Evolutionary conservation across 2,888 invertebrate genomes (phyloP), one percentile per base, ranked within the genome.

Genomic region (Archips crataeganus): DNA sequence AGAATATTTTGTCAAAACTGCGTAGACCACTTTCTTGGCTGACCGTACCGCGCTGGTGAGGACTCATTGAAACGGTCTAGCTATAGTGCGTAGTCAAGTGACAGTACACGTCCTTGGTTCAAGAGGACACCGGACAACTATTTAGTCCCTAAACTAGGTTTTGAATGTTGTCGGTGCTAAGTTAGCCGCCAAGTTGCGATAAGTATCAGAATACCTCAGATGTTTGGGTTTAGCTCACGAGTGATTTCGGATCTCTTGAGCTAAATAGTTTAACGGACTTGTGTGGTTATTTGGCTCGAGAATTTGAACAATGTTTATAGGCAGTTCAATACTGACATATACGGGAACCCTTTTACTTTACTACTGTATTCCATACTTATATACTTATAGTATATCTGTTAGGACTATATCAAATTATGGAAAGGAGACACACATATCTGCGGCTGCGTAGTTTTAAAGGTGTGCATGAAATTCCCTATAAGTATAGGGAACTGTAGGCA

Each of bases 101-200:
- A 85, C 81, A 83, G 80, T 78, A 75, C 78, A 54, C 71, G 78
- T 81, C 86, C 82, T 84, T 84, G 79, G 74, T 11, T 63, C 74
- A 60, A 80, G 82, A 85, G 78, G 79, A 82, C 80, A 78, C 74
- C 72, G 77, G 74, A 49, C 36, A 64, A 63, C 49, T 57, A 69
- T 68, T 63, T 47, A 39, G 60, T 36, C 42, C 39, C 42, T 54
- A 13, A 51, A 23, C 45, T 51, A 65, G 49, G 64, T 36, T 51
- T 69, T n/a, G 65, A 76, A 75, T 70, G 71, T 63, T 47, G 68
- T 57, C 57, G 49, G 32, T 23, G 39, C 75, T 57, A 63, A 67
- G 39, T 72, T 63, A 32, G 49, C 49, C 10, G 39, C 42, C 36
- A 57, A 23, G 63, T 73, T 36, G 54, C 3, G 59, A 73, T 68